Base-by-base conservation (phyloP, 2,888 invertebrate genomes). In the Philaethria dido region DNA sequence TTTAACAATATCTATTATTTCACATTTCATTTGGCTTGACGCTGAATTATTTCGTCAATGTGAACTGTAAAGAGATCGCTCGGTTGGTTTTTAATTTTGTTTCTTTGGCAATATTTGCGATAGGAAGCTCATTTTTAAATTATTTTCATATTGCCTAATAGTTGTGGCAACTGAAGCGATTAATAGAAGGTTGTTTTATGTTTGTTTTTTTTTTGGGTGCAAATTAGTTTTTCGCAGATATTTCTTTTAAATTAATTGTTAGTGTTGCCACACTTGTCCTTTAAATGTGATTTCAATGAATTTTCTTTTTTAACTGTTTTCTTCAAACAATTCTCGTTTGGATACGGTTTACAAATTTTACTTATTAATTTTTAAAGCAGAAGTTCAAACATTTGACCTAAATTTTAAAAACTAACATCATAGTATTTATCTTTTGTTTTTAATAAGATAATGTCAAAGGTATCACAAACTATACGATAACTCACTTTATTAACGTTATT, bases 1-100 rank as follows among this genome's bases (percentile, higher is more conserved):
- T 22, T 79, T 80, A 78, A 62, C 39, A 29, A 22, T 48, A 33
- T 63, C n/a, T 61, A 39, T 42, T 39, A 14, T 55, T 52, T 29
- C n/a, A 55, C 6, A 55, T 14, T 39, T 55, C 11, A 42, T 42
- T 42, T 14, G n/a, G 4, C n/a, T 55, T 22, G 22, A n/a, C 22
- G 22, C 39, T 42, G 16, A 42, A 11, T 18, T 25, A 48, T 48
- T 64, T 57, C 39, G 47, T 55, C 63, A 45, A 47, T 55, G 16
- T 36, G 18, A 54, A n/a, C 22, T 22, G 57, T 22, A 57, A 64
- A 57, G 55, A 64, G 36, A 57, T 48, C 47, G 55, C 47, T 66
- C 59, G 52, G 64, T 64, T 66, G 60, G n/a, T 47, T 66, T 64
- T 67, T 48, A 45, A 44, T 60, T 68, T 54, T 47, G 62, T 62